Base-by-base conservation (phyloP, 2,888 invertebrate genomes). In the Taphrorychus bicolor region DNA sequence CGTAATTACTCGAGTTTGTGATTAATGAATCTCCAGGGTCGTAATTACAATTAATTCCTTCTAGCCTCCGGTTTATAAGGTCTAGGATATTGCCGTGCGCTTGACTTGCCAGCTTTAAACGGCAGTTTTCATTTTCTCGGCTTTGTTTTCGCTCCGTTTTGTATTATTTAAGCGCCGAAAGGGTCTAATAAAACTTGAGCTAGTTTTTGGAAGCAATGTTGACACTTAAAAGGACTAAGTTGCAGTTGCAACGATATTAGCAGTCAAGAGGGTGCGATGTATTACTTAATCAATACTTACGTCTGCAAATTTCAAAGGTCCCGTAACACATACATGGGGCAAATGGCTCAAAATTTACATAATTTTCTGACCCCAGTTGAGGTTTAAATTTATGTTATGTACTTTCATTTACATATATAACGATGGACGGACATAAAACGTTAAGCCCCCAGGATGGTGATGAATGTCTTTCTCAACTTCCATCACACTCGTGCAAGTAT, bases 1-100 rank as follows among this genome's bases (percentile, higher is more conserved):
- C 79, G 80, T 81, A 81, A 82, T 81, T 82, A 81, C 80, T 75
- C 75, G 80, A 81, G 80, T 81, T 80, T 80, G 81, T 82, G 82
- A 82, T 82, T 82, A 82, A 82, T 82, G 82, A 82, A 80, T 81
- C 82, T 80, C 82, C 76, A 71, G 82, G 80, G 82, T 80, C 81
- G 81, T 81, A 82, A 82, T 82, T 82, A 82, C 81, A 82, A 79
- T 78, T 78, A 74, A 77, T 79, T 80, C 80, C 80, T 80, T 79
- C 80, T 77, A 79, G 79, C 80, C 80, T 79, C 76, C 51, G 42
- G 54, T 56, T 58, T 58, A 52, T 59, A 58, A 53, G 67, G 62
- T 69, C 62, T 70, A 45, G 57, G 52, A 66, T 60, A 66, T 60
- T 61, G 57, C 61, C 42, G 58, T 58, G 48, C 58, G 58, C 58